These are phyloP conservation scores for Chrysolina americana DNA, from an alignment of 2,888 invertebrate genomes.

Conservation along the genomic window DNA sequence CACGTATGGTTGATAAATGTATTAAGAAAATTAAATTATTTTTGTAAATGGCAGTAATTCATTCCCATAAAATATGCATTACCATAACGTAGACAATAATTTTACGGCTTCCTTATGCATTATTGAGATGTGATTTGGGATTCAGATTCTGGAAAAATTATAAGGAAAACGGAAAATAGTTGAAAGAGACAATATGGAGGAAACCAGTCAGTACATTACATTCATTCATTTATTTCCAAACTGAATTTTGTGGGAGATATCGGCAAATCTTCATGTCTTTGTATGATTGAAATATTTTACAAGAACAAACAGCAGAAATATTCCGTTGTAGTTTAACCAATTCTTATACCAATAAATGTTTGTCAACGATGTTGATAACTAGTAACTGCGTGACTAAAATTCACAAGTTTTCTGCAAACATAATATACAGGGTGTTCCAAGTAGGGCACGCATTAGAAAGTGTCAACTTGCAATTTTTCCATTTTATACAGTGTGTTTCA, in stretches of 20 bases:
- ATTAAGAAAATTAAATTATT: constrained; percentile 61
- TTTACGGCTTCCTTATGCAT: constrained; percentile 45
- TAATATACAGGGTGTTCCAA: too few species aligned
- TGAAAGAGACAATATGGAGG: neutral
- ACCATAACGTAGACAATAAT: constrained; percentile 49
- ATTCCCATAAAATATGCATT: constrained; percentile 44
- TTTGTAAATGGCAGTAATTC: constrained; percentile 56
- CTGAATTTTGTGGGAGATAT: too few species aligned
- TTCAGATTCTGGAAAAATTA: neutral
- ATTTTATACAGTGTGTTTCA: too few species aligned
- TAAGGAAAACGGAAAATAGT: neutral
- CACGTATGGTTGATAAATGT: constrained; percentile 45
- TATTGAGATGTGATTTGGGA: constrained; percentile 39
- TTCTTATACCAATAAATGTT: too few species aligned
- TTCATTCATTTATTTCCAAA: too few species aligned
- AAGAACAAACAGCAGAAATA: too few species aligned
- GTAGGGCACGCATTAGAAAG: too few species aligned
- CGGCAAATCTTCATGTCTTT: neutral
- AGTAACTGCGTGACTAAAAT: too few species aligned
- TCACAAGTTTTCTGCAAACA: too few species aligned
- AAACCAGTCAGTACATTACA: neutral
- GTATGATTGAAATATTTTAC: neutral
- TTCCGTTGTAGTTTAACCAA: too few species aligned
- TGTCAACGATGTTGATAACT: too few species aligned
- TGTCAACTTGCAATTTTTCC: too few species aligned